A percentile compares a stretch with the other conserved stretches of the same genome.
These are phyloP conservation scores for Zeus faber DNA, from an alignment of 2,113 vertebrate genomes.

Conservation along the genomic window DNA sequence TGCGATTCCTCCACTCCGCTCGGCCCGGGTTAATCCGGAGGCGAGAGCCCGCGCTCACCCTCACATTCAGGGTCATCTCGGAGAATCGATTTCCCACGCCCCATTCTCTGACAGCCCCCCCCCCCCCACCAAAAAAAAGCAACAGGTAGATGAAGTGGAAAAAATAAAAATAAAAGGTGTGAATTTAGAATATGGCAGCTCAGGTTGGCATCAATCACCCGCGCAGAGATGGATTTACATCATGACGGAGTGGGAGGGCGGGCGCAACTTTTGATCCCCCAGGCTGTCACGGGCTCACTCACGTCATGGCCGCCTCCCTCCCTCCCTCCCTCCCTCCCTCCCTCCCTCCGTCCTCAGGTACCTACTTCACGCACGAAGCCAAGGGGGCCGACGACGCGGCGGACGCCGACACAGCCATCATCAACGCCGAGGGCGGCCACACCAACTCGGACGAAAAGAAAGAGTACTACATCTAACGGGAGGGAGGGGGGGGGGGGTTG, in stretches of 20 bases:
- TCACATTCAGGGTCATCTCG: slow-evolving; percentile 52
- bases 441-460: slow-evolving; percentile 99
- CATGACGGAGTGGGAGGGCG: slow-evolving; percentile 42
- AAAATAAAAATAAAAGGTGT: slow-evolving; percentile 21
- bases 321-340: too few species aligned
- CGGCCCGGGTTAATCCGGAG: slow-evolving; percentile 57
- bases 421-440: slow-evolving; percentile 98
- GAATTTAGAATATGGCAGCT: slow-evolving; percentile 42
- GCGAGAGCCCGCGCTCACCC: slow-evolving; percentile 44
- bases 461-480: slow-evolving; percentile 97
- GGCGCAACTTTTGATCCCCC: slow-evolving; percentile 45
- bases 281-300: slow-evolving; percentile 27
- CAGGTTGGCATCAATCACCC: slow-evolving; percentile 31
- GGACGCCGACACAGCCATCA: slow-evolving; percentile 98
- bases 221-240: slow-evolving; percentile 40
- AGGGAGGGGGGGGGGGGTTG: slow-evolving; percentile 35
- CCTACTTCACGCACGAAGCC: slow-evolving; percentile 99
- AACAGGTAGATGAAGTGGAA: too few species aligned
- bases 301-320: slow-evolving; percentile 25
- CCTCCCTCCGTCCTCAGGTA: slow-evolving; percentile 78
- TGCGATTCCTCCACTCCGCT: slow-evolving; percentile 18
- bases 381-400: slow-evolving; percentile 98
- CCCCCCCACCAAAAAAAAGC: neutral
- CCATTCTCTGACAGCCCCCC: slow-evolving; percentile 49
- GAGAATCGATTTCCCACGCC: slow-evolving; percentile 49